phyloP scores from a whole-genome alignment of 2,797 vertebrate genomes.

The Lates japonicus region DNA sequence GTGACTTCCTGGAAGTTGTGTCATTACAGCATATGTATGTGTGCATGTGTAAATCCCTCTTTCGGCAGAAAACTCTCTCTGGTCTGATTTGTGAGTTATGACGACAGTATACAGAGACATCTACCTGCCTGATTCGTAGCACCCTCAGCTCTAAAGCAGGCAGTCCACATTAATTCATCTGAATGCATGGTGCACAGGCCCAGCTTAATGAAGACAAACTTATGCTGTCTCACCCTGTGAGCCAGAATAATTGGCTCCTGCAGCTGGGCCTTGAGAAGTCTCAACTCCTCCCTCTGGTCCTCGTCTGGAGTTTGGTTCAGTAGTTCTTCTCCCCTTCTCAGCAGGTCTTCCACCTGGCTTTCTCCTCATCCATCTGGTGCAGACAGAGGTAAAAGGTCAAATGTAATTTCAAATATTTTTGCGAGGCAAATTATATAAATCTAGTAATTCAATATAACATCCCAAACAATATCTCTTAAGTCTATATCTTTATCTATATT shows the following conservation, averaged over 20 bases:
- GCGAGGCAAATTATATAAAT: neutral
- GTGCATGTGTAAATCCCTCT: conserved; percentile 33
- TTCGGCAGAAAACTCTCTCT: conserved; percentile 56
- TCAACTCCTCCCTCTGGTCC: conserved; percentile 88
- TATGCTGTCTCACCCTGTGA: conserved; percentile 80
- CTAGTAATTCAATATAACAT: neutral
- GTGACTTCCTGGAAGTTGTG: neutral
- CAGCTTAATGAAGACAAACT: neutral
- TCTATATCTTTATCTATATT: neutral
- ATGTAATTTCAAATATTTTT: neutral
- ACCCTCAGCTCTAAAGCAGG: conserved; percentile 80
- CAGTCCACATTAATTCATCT: conserved; percentile 4
- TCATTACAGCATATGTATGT: neutral
- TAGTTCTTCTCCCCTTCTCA: conserved; percentile 91
- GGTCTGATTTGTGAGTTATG: conserved; percentile 80
- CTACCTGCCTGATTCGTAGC: conserved; percentile 76
- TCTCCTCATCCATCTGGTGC: conserved; percentile 92
- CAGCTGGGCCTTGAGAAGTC: conserved; percentile 88
- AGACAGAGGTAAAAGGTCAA: conserved; percentile 17
- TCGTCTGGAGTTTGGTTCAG: conserved; percentile 89
- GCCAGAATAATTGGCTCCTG: conserved; percentile 91
- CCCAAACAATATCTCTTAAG: neutral
- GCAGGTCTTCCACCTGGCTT: conserved; percentile 91
- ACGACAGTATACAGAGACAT: conserved; percentile 74
- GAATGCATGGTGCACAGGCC: neutral